Percentiles rank a stretch among this genome's conserved stretches.
Evolutionary conservation across 37 sponge, comb jelly and placozoan genomes (phyloP).

Genomic region (Hormiphora californensis): DNA sequence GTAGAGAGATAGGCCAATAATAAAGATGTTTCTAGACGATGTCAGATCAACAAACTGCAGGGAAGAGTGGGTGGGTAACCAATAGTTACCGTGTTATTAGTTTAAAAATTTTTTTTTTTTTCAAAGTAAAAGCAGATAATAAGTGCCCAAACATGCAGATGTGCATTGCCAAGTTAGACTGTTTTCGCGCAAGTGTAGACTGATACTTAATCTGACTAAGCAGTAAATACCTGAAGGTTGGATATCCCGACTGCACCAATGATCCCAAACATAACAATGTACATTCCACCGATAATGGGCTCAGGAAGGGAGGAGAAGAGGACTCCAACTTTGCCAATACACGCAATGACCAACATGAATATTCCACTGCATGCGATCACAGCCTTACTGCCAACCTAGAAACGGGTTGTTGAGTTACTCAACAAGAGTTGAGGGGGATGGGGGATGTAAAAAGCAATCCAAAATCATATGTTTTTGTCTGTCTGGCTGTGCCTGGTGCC

Average conservation of each 20-base stretch:
- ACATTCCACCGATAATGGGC: slow-evolving; percentile 22
- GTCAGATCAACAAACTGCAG: not conserved
- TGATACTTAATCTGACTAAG: not conserved
- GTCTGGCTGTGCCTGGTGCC: too few relatives aligned
- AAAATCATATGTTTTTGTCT: too few relatives aligned
- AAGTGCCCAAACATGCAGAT: not conserved
- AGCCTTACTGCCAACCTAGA: not conserved
- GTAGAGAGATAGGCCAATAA: not conserved
- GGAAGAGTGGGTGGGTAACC: not conserved
- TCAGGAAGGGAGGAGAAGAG: not conserved
- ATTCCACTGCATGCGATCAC: not conserved
- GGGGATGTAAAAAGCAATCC: too few relatives aligned
- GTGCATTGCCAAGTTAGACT: too few relatives aligned
- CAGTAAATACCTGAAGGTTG: not conserved
- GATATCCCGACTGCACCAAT: slow-evolving; percentile 6
- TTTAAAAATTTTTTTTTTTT: not conserved
- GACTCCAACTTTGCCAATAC: not conserved
- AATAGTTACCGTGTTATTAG: not conserved
- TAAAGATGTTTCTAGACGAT: not conserved
- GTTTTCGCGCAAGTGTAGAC: too few relatives aligned
- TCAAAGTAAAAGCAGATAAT: not conserved
- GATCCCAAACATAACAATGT: slow-evolving; percentile 33
- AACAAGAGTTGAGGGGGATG: too few relatives aligned
- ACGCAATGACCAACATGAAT: not conserved
- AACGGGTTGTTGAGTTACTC: not conserved